Evolutionary conservation across 2,888 invertebrate genomes (phyloP).

Genomic region (Drosophila tripunctata): DNA sequence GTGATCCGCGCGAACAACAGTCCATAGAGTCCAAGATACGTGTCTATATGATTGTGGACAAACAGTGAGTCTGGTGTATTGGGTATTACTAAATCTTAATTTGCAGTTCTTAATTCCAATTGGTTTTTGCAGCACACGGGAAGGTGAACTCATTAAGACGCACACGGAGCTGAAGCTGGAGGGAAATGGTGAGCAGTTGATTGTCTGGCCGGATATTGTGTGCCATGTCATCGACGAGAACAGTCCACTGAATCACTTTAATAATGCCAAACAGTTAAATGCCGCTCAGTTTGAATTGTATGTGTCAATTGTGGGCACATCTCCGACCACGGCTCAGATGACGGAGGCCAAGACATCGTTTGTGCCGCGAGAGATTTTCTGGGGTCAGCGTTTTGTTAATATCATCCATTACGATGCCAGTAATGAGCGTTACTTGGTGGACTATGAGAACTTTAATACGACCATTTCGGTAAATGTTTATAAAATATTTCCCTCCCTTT

Average conservation of each 20-base stretch:
- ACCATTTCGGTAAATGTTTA: slow-evolving; percentile 82
- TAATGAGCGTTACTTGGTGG: slow-evolving; percentile 86
- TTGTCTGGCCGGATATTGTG: slow-evolving; percentile 95
- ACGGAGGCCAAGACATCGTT: slow-evolving; percentile 91
- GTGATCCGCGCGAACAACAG: slow-evolving; percentile 91
- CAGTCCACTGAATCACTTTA: slow-evolving; percentile 92
- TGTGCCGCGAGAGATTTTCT: slow-evolving; percentile 91
- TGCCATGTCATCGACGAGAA: slow-evolving; percentile 91
- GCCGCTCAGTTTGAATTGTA: slow-evolving; percentile 91
- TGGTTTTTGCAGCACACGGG: slow-evolving; percentile 82
- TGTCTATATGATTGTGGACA: slow-evolving; percentile 85
- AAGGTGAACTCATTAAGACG: slow-evolving; percentile 90
- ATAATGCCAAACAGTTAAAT: slow-evolving; percentile 89
- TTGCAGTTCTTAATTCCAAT: background rate
- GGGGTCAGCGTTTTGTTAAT: slow-evolving; percentile 92
- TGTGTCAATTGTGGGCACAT: slow-evolving; percentile 92
- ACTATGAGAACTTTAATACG: slow-evolving; percentile 82
- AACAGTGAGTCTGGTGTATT: slow-evolving; percentile 64
- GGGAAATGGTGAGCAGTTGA: slow-evolving; percentile 87
- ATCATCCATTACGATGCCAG: slow-evolving; percentile 86
- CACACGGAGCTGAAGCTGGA: slow-evolving; percentile 89
- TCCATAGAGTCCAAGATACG: slow-evolving; percentile 91
- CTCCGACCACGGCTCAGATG: slow-evolving; percentile 90
- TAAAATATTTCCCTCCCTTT: too few species aligned
- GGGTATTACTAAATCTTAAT: background rate